Percentiles rank a stretch among this genome's conserved stretches.
These are phyloP conservation scores for Odontamblyopus lacepedii DNA, from an alignment of 2,797 vertebrate species.

Conservation along the genomic window DNA sequence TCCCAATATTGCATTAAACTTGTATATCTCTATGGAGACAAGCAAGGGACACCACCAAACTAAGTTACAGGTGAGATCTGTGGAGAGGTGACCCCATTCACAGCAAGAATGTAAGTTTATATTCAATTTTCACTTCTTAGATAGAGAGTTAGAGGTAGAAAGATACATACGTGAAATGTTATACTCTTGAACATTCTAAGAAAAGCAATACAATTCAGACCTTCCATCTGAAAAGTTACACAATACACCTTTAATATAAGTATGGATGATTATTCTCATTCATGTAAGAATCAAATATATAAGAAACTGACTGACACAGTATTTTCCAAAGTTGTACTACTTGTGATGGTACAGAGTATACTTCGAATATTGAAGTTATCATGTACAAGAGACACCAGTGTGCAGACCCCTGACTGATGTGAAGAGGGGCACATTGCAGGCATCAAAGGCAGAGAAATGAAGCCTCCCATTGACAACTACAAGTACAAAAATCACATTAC, in stretches of 20 bases:
- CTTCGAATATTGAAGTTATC: neutral
- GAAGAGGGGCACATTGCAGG: neutral
- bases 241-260: neutral
- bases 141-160: too few species aligned
- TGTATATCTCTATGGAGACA: too few species aligned
- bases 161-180: too few species aligned
- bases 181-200: too few species aligned
- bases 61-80: too few species aligned
- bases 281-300: too few species aligned
- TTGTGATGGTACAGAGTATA: neutral
- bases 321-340: neutral
- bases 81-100: too few species aligned
- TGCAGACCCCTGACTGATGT: conserved; percentile 7
- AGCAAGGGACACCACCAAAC: too few species aligned
- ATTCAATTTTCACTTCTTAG: too few species aligned
- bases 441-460: conserved; percentile 10
- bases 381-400: neutral
- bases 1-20: neutral
- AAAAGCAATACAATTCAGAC: too few species aligned
- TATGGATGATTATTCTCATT: neutral
- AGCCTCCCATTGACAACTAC: neutral
- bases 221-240: neutral
- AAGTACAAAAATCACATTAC: neutral
- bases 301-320: neutral
- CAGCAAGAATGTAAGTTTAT: too few species aligned